Evolutionary conservation across 1,140 invertebrate genomes (phyloP), one percentile per base, ranked within the genome.

Genomic region (Drosophila willistoni): DNA sequence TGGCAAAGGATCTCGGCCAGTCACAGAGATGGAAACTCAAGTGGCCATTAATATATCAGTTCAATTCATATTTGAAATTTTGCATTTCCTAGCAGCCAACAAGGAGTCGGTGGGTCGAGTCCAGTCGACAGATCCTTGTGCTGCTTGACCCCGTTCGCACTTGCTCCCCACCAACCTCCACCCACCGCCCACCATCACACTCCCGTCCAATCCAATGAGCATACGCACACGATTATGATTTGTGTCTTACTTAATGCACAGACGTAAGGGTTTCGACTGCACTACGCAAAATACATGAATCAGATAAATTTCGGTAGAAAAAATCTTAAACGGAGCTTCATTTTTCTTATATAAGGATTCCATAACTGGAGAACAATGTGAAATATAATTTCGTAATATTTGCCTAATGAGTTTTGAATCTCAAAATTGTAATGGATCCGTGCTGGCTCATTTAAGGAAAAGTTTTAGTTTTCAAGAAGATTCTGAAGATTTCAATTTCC

Each of bases 221-320:
- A 71, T 42, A 79, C 71, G 81, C 71, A 82, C 73, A 81, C 87
- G 87, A 90, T 90, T 90, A 90, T 90, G 86, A 90, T 90, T 90
- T 90, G 86, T 90, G 86, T 90, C 86, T 90, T 90, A 90, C 86
- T 90, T 90, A 90, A 90, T 90, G 87, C 87, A 90, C 72, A 89
- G 80, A 70, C 75, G 59, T 73, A 64, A 39, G 65, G 34, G 61
- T 44, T 69, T 70, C 25, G 0, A 9, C 3, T 51, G 7, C 65
- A 76, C 72, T 25, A 7, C 1, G 6, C 17, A 19, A 63, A 72
- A 56, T 42, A n/a, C n/a, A n/a, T n/a, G n/a, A 25, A 25, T 42
- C 9, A 0, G 5, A 33, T n/a, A 4, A 22, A 7, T 7, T 1
- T 3, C 25, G 13, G 12, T 13, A 3, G 3, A 34, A 12, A 12